Evolutionary conservation across 2,797 vertebrate species (phyloP).

Genomic region (Hippocampus kuda): DNA sequence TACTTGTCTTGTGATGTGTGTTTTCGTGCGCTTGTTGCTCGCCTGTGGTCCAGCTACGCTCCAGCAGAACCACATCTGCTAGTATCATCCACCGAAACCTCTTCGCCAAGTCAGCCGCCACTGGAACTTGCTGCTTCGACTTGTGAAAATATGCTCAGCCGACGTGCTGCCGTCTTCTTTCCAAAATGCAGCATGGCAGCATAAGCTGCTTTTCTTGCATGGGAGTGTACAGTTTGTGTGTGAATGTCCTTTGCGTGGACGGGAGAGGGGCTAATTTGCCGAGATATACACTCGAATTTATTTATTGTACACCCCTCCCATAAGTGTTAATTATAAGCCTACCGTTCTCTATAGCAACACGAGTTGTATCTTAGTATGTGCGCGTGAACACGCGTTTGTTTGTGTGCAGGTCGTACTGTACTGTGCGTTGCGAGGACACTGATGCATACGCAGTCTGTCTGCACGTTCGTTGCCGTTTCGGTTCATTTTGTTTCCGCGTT

Average conservation of each 20-base stretch:
- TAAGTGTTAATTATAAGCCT: slow-evolving; percentile 60
- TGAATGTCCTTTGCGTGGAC: slow-evolving; percentile 38
- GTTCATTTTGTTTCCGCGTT: slow-evolving; percentile 61
- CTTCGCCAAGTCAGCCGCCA: slow-evolving; percentile 19
- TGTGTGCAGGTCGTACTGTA: slow-evolving; percentile 27
- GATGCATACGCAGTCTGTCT: slow-evolving; percentile 54
- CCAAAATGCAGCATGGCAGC: slow-evolving; percentile 62
- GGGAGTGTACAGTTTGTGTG: slow-evolving; percentile 54
- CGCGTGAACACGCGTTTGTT: slow-evolving; percentile 21
- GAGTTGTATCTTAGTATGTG: slow-evolving; percentile 55
- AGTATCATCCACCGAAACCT: slow-evolving; percentile 24
- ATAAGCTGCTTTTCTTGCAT: slow-evolving; percentile 65
- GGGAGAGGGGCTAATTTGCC: slow-evolving; percentile 56
- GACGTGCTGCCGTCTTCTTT: slow-evolving; percentile 55
- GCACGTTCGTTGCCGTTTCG: slow-evolving; percentile 60
- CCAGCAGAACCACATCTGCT: slow-evolving; percentile 51
- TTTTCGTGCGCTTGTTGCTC: slow-evolving; percentile 62
- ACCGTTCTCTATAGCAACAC: slow-evolving; percentile 58
- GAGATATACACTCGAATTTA: slow-evolving; percentile 60
- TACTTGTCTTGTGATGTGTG: slow-evolving; percentile 70
- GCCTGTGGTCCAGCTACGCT: slow-evolving; percentile 59
- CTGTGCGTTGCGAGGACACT: slow-evolving; percentile 35
- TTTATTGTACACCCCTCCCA: slow-evolving; percentile 53
- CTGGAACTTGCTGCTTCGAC: slow-evolving; percentile 50
- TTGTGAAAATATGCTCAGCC: slow-evolving; percentile 55